phyloP scores from a whole-genome alignment of 2,113 vertebrate species.

The Protobothrops flavoviridis region DNA sequence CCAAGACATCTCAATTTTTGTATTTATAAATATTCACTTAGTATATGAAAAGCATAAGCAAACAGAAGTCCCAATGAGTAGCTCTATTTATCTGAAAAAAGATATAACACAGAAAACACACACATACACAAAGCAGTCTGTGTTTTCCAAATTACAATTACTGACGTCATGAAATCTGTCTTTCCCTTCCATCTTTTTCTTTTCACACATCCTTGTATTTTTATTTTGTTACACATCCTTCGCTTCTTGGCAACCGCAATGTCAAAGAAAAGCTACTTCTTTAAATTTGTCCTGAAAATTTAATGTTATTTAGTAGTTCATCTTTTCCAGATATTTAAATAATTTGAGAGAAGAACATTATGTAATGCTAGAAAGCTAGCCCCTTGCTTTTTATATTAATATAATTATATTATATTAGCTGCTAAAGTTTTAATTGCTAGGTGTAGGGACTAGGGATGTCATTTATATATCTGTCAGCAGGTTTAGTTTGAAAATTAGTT shows the following conservation, averaged over 20 bases:
- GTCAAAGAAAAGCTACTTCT: neutral
- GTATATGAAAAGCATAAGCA: neutral
- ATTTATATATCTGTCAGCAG: neutral
- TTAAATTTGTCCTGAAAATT: neutral
- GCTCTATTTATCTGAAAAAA: neutral
- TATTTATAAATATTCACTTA: neutral
- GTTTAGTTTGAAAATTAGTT: neutral
- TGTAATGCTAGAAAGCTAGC: neutral
- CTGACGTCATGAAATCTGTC: neutral
- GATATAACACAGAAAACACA: neutral
- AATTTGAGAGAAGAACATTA: neutral
- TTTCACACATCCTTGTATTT: neutral
- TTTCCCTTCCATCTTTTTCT: neutral
- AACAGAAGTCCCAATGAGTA: neutral
- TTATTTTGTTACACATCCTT: neutral
- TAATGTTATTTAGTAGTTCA: neutral
- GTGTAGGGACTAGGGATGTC: neutral
- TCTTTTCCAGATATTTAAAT: neutral
- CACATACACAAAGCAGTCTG: neutral
- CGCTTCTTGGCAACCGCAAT: neutral
- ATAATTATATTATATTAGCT: neutral
- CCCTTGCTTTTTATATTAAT: neutral
- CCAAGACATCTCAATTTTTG: neutral
- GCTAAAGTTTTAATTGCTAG: conserved; percentile 4
- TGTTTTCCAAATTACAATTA: neutral